These are phyloP conservation scores for Tamias sibiricus DNA, from an alignment of 2,113 vertebrate genomes.

Conservation along the genomic window DNA sequence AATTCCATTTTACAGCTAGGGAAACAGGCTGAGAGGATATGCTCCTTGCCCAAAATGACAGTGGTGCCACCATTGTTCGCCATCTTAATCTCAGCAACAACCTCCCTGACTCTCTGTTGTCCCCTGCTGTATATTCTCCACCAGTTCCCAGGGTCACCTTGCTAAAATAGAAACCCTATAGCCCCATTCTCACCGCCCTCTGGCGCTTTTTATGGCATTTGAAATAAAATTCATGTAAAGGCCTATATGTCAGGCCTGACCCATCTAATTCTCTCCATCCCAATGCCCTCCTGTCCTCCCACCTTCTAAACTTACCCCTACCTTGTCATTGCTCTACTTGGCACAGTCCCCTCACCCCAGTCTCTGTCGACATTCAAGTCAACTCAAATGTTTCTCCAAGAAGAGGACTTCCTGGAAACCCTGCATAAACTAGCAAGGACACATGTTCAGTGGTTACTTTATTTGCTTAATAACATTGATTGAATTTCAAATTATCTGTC, in stretches of 20 bases:
- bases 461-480: not conserved
- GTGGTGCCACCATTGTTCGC: not conserved
- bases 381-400: not conserved
- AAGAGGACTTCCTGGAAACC: not conserved
- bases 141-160: not conserved
- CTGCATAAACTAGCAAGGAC: not conserved
- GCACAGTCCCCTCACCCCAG: not conserved
- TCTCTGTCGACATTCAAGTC: not conserved
- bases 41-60: not conserved
- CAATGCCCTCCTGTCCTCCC: not conserved
- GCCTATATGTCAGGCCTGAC: not conserved
- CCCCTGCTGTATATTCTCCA: not conserved
- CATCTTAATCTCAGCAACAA: not conserved
- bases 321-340: not conserved
- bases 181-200: too few species aligned
- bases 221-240: not conserved
- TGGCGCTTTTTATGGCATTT: not conserved
- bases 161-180: not conserved
- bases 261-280: not conserved
- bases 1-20: not conserved
- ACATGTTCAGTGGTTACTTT: not conserved
- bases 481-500: not conserved
- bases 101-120: not conserved
- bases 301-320: not conserved
- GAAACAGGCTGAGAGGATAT: not conserved